phyloP scores from a whole-genome alignment of 2,888 invertebrate species.

The Oscheius onirici region DNA sequence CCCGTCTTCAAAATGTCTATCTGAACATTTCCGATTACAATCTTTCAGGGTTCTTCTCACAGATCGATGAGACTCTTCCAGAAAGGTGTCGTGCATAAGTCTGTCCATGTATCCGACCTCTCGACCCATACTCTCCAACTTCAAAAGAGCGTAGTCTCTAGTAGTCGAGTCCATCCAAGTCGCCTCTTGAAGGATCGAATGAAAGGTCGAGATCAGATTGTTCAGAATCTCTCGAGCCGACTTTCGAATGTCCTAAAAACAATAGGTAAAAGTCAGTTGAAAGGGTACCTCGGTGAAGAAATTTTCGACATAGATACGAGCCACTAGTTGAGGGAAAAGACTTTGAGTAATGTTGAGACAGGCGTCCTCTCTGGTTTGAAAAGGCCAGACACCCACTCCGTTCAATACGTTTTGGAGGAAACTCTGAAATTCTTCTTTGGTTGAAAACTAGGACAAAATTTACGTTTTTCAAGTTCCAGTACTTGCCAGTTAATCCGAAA shows the following conservation, averaged over 20 bases:
- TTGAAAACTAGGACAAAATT: not conserved
- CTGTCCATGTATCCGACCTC: constrained; percentile 9
- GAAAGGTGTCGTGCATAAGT: constrained; percentile 1
- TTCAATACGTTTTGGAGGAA: constrained; percentile 1
- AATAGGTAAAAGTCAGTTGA: not conserved
- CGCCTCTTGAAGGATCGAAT: not conserved
- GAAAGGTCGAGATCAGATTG: constrained; percentile 10
- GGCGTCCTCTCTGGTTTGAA: constrained; percentile 4
- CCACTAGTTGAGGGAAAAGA: constrained; percentile 3
- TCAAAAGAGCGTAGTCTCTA: not conserved
- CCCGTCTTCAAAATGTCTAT: not conserved
- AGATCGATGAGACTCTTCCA: not conserved
- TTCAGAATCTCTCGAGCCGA: constrained; percentile 4
- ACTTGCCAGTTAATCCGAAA: constrained; percentile 11
- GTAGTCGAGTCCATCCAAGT: constrained; percentile 6
- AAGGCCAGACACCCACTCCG: constrained; percentile 2
- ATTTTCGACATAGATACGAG: constrained; percentile 1
- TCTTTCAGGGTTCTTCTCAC: not conserved
- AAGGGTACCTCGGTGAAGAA: constrained; percentile 1
- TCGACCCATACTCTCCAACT: not conserved
- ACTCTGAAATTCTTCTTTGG: not conserved
- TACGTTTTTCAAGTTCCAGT: constrained; percentile 14
- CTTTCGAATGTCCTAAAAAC: constrained; percentile 1
- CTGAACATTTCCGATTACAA: not conserved
- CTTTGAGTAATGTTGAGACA: constrained; percentile 22